These are phyloP conservation scores for Tachina fera DNA, from an alignment of 2,888 invertebrate species.

Conservation along the genomic window DNA sequence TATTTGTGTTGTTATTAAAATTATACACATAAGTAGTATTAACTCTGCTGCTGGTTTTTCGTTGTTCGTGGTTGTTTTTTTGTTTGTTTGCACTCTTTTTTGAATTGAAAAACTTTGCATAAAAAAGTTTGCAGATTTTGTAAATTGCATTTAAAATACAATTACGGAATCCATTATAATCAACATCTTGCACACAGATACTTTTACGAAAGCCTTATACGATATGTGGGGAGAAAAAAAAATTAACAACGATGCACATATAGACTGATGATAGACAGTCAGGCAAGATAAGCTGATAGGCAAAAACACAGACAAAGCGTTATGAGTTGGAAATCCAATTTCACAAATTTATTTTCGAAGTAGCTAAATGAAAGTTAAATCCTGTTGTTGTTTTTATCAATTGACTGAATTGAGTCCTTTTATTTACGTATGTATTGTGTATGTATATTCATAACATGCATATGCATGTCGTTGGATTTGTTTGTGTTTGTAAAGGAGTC, in stretches of 20 bases:
- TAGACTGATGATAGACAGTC: constrained; percentile 11
- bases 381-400: too few relatives aligned
- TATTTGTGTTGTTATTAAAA: constrained; percentile 11
- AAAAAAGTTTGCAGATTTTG: constrained; percentile 63
- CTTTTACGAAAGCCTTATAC: neutral
- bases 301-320: constrained; percentile 21
- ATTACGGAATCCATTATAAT: constrained; percentile 58
- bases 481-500: neutral
- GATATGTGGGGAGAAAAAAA: neutral
- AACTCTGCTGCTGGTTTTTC: constrained; percentile 35
- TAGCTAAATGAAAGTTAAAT: constrained; percentile 40
- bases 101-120: constrained; percentile 39
- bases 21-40: constrained; percentile 34
- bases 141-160: constrained; percentile 67
- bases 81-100: neutral
- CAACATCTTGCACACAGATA: constrained; percentile 55
- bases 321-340: constrained; percentile 65
- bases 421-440: neutral
- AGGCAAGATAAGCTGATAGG: neutral
- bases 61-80: neutral
- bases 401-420: neutral
- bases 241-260: neutral
- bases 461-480: constrained; percentile 30
- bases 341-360: constrained; percentile 34
- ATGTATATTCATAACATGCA: neutral